These are phyloP conservation scores for Hippolais icterina DNA, from an alignment of 2,113 vertebrate species.

Conservation along the genomic window DNA sequence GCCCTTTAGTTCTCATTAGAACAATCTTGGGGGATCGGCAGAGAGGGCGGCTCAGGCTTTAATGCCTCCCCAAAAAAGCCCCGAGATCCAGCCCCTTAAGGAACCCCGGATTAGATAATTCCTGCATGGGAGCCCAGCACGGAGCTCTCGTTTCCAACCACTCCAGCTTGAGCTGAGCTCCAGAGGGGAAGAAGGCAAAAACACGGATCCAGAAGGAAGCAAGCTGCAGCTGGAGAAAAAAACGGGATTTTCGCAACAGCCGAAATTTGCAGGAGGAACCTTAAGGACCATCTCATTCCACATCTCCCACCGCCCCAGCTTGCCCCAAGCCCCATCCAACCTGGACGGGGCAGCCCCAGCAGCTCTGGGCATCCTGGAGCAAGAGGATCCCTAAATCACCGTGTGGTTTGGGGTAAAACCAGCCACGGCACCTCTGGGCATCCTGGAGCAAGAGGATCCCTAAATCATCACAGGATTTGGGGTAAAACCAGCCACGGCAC, in stretches of 20 bases:
- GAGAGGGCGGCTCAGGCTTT: neutral
- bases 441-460: neutral
- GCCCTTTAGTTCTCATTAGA: slow-evolving; percentile 77
- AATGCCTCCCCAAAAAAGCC: neutral
- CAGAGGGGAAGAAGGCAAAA: slow-evolving; percentile 31
- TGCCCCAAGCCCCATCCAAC: neutral
- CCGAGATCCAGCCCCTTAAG: neutral
- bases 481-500: neutral
- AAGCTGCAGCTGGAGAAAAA: neutral
- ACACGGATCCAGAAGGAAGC: neutral
- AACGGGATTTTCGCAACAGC: neutral
- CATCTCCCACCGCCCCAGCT: fast-evolving
- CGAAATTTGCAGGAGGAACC: neutral
- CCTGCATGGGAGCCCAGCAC: slow-evolving; percentile 59
- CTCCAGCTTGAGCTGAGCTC: slow-evolving; percentile 26
- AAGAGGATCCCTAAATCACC: too few relatives aligned
- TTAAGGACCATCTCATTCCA: neutral
- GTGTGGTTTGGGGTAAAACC: too few relatives aligned
- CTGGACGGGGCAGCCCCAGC: too few relatives aligned
- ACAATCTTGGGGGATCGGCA: neutral
- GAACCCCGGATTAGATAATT: slow-evolving; percentile 17
- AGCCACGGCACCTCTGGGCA: too few relatives aligned
- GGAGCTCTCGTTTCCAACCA: slow-evolving; percentile 39
- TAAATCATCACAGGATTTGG: fast-evolving
- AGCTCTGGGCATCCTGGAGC: too few relatives aligned